Evolutionary conservation across 2,113 vertebrate genomes (phyloP).

Genomic region (Percina caprodes): DNA sequence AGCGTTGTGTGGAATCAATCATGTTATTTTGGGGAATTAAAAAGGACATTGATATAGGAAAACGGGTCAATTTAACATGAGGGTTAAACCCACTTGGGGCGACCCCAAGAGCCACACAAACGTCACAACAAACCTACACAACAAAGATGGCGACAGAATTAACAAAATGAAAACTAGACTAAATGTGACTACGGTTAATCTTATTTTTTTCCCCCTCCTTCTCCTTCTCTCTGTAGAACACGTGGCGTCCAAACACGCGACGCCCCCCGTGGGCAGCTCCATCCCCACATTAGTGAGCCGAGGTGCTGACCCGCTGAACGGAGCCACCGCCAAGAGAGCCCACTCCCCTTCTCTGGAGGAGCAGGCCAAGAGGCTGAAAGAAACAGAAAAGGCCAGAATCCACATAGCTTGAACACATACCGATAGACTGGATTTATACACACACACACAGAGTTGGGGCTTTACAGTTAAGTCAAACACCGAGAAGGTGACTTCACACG

Average conservation of each 20-base stretch:
- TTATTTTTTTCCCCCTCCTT: background rate
- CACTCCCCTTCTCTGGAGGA: slow-evolving; percentile 78
- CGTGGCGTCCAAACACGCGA: slow-evolving; percentile 57
- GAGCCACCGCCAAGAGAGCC: slow-evolving; percentile 84
- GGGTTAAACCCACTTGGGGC: background rate
- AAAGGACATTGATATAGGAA: too few relatives aligned
- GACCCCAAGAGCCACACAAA: too few relatives aligned
- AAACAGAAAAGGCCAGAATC: slow-evolving; percentile 80
- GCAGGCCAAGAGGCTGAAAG: slow-evolving; percentile 86
- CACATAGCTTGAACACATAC: slow-evolving; percentile 71
- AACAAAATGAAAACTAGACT: background rate
- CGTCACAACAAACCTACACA: background rate
- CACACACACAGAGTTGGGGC: slow-evolving; percentile 32
- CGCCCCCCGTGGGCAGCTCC: slow-evolving; percentile 72
- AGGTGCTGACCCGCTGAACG: slow-evolving; percentile 77
- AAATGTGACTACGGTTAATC: background rate
- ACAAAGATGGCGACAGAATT: background rate
- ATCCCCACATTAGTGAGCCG: slow-evolving; percentile 82
- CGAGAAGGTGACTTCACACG: slow-evolving; percentile 45
- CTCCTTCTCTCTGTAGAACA: slow-evolving; percentile 55
- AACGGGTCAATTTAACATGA: too few relatives aligned
- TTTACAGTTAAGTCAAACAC: slow-evolving; percentile 52
- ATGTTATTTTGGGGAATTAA: too few relatives aligned
- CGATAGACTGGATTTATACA: slow-evolving; percentile 35
- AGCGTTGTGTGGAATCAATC: too few relatives aligned